These are phyloP conservation scores for Cryptoprocta ferox DNA, from an alignment of 2,797 vertebrate species.

Conservation along the genomic window DNA sequence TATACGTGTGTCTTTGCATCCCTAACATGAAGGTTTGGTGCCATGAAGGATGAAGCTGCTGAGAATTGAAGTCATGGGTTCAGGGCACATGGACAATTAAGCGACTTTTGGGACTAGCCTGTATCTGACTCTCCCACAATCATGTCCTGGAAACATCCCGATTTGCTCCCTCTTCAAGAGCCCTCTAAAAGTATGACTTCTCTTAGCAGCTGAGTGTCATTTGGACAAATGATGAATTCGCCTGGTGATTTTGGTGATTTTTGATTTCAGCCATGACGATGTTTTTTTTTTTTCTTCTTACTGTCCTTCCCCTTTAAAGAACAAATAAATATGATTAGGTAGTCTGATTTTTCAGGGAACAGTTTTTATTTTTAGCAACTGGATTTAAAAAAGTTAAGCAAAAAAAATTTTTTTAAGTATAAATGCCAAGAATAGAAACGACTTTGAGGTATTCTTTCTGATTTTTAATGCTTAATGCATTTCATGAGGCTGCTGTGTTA, in stretches of 20 bases:
- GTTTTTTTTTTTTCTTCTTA: background rate
- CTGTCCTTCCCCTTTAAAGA: constrained; percentile 33
- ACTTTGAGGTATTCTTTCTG: constrained; percentile 65
- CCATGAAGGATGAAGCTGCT: constrained; percentile 74
- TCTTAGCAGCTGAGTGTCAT: constrained; percentile 52
- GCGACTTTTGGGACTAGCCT: constrained; percentile 29
- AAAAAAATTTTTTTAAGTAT: background rate
- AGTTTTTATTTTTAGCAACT: constrained; percentile 75
- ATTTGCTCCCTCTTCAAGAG: constrained; percentile 14
- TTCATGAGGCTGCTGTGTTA: background rate
- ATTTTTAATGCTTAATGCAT: constrained; percentile 46
- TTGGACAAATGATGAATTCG: constrained; percentile 59
- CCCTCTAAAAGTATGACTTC: constrained; percentile 43
- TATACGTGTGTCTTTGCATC: constrained; percentile 72
- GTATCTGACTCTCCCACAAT: background rate
- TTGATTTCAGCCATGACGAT: constrained; percentile 44
- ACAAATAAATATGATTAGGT: constrained; percentile 50
- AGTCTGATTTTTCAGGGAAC: constrained; percentile 60
- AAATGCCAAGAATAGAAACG: constrained; percentile 67
- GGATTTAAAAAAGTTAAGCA: constrained; percentile 70
- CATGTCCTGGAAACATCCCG: constrained; percentile 36
- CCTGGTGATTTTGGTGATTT: constrained; percentile 57
- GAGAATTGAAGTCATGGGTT: constrained; percentile 73
- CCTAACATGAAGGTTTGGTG: constrained; percentile 76
- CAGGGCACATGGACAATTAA: constrained; percentile 56